These are phyloP conservation scores for Perca fluviatilis DNA, from an alignment of 2,113 vertebrate genomes.

Conservation along the genomic window DNA sequence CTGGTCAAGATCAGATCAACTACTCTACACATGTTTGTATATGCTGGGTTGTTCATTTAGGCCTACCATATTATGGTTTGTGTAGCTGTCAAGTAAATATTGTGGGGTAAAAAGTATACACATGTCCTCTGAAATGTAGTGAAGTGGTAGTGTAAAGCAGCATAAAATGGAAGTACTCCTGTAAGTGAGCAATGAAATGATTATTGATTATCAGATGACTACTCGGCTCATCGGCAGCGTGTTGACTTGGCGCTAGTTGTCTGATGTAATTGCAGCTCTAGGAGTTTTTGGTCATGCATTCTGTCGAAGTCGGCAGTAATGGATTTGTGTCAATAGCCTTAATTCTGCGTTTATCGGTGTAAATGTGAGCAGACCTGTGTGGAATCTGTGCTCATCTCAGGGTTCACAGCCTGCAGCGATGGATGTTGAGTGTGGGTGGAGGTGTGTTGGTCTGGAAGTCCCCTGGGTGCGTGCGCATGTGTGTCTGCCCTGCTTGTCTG, in stretches of 20 bases:
- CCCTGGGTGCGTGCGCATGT: constrained; percentile 50
- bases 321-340: background rate
- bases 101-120: too few species aligned
- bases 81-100: background rate
- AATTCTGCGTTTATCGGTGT: constrained; percentile 25
- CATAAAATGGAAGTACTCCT: background rate
- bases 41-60: background rate
- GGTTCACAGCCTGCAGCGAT: constrained; percentile 37
- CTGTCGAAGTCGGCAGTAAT: background rate
- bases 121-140: background rate
- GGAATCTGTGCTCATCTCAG: constrained; percentile 54
- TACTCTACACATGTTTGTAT: background rate
- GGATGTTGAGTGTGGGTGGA: constrained; percentile 64
- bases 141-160: background rate
- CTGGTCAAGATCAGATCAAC: background rate
- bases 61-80: too few species aligned
- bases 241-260: background rate
- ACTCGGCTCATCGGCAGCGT: background rate
- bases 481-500: background rate
- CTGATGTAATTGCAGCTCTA: background rate
- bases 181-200: background rate
- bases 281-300: background rate
- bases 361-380: constrained; percentile 55
- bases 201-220: background rate
- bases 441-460: constrained; percentile 76